Evolutionary conservation across 2,113 vertebrate species (phyloP), one percentile per base, ranked within the genome.

Genomic region (Uria lomvia): DNA sequence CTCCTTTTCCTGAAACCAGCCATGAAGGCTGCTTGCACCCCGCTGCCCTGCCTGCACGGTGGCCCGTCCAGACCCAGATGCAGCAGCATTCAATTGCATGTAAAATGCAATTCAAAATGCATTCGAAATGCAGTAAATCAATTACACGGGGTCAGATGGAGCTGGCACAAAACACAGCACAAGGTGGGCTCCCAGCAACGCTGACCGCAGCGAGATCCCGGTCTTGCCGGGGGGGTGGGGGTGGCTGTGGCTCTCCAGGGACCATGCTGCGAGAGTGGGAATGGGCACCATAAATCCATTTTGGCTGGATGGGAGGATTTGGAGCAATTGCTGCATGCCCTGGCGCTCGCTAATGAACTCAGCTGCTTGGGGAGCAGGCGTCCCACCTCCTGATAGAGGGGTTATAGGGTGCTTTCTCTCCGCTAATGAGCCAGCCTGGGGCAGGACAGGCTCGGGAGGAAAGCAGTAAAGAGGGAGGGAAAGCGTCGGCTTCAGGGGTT

Each of bases 221-320:
- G 21, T 18, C 42, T 62, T 56, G 50, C 52, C n/a, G 19, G 16
- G 45, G 12, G 45, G 17, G 45, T 8, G 8, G 45, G 78, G 56
- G 38, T 0, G 6, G 26, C 43, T 12, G 26, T 1, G 5, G 20
- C 30, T 80, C 68, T 70, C 49, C 50, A 21, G 34, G 11, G 32
- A 14, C 22, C 0, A 2, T 56, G 59, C 65, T 66, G 66, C 2
- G 7, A 15, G 17, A 4, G 1, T 3, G 8, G 63, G 45, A 72
- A 59, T 0, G 2, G 12, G 24, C 24, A 42, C 32, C 32, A 23
- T 24, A 59, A 24, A 65, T 47, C 38, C 29, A 2, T 73, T 42
- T 42, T 27, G 63, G 68, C 27, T 40, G 34, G 71, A 18, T 9
- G 12, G 26, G 17, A 26, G 43, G 53, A 59, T 76, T 55, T 43